Percentiles rank a stretch among this genome's conserved stretches.
phyloP scores from a whole-genome alignment of 2,797 vertebrate species.

The Spinus olivaceus region DNA sequence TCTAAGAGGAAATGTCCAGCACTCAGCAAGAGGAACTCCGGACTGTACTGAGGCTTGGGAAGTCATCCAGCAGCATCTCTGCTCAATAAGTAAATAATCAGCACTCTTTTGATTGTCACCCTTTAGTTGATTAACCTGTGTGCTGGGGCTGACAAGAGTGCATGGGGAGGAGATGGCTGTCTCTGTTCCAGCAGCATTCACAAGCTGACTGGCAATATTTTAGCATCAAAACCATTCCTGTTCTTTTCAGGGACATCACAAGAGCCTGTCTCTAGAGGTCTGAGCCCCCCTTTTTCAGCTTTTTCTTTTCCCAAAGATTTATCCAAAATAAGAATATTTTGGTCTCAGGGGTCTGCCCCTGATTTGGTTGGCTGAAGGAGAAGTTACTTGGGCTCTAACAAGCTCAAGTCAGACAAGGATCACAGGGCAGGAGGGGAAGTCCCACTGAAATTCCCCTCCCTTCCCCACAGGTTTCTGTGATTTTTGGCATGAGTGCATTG shows the following conservation, averaged over 20 bases:
- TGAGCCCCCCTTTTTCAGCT: neutral
- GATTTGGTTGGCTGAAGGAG: neutral
- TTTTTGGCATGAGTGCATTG: constrained; percentile 50
- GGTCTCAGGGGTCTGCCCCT: neutral
- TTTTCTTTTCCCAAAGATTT: neutral
- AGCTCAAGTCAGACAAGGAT: constrained; percentile 19
- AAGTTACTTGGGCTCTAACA: neutral
- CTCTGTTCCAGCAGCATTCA: neutral
- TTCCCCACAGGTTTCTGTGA: constrained; percentile 58
- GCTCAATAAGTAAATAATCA: neutral
- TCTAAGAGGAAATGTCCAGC: neutral
- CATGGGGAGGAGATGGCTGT: neutral
- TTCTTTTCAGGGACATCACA: neutral
- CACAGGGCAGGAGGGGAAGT: constrained; percentile 49
- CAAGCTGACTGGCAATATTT: neutral
- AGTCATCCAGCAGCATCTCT: neutral
- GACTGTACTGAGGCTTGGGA: neutral
- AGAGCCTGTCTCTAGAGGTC: neutral
- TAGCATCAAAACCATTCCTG: neutral
- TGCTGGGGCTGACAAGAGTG: neutral
- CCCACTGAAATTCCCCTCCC: constrained; percentile 67
- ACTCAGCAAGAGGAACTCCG: neutral
- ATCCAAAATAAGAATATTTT: neutral
- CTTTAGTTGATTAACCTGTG: neutral
- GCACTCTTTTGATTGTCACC: neutral